Evolutionary conservation across 1,140 invertebrate genomes (phyloP).

Genomic region (Megalopta genalis): DNA sequence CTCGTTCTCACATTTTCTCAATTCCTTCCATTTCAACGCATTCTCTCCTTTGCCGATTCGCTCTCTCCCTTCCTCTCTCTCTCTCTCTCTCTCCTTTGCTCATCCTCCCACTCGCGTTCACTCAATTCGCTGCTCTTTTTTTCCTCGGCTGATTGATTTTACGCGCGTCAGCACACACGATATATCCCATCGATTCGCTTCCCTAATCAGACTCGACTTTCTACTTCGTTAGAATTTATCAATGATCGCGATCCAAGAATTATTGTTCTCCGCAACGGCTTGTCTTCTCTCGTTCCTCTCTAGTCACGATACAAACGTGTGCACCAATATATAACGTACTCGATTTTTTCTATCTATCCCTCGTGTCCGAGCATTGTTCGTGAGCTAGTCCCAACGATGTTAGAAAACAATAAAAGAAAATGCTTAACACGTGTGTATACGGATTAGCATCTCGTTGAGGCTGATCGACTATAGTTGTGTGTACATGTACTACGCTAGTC

Average conservation of each 20-base stretch:
- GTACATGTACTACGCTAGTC: slow-evolving; percentile 11
- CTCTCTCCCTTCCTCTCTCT: slow-evolving; percentile 10
- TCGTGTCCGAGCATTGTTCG: neutral
- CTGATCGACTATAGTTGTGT: neutral
- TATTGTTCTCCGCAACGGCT: neutral
- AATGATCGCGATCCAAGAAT: neutral
- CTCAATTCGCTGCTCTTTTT: no score
- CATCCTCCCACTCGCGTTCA: no score
- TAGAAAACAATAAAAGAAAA: neutral
- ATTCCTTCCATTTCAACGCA: neutral
- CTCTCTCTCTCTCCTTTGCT: slow-evolving; percentile 12
- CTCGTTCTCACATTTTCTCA: neutral
- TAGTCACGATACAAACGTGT: no score
- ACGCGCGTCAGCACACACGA: neutral
- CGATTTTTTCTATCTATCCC: neutral
- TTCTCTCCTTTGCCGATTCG: slow-evolving; percentile 7
- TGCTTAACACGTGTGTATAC: neutral
- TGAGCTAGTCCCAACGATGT: neutral
- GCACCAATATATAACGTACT: neutral
- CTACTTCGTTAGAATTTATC: neutral
- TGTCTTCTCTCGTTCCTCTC: neutral
- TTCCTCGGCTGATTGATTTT: no score
- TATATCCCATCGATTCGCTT: neutral
- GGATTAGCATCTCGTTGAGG: neutral
- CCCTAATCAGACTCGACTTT: neutral